These are phyloP conservation scores for Eupelmus urozonus DNA, from an alignment of 2,888 invertebrate genomes.

Conservation along the genomic window DNA sequence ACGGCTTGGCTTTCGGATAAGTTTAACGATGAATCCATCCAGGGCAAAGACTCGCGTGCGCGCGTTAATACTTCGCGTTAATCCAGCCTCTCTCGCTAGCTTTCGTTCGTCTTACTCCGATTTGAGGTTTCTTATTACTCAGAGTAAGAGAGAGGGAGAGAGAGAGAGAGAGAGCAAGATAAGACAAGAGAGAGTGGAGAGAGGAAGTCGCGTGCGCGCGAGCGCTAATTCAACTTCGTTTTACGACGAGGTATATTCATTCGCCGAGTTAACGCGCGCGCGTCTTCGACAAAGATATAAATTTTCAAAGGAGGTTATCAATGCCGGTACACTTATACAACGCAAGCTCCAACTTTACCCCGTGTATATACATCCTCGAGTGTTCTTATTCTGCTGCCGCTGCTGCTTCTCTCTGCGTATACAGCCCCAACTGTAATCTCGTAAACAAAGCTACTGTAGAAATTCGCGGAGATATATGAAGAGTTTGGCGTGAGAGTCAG, in stretches of 20 bases:
- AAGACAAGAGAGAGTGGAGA: constrained; percentile 8
- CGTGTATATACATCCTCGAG: too few species aligned
- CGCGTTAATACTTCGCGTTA: constrained; percentile 34
- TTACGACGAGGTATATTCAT: constrained; percentile 49
- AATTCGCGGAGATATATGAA: too few species aligned
- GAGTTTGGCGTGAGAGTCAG: too few species aligned
- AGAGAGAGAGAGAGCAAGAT: neutral
- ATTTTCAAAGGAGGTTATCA: constrained; percentile 40
- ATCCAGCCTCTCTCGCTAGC: constrained; percentile 13
- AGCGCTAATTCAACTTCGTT: constrained; percentile 47
- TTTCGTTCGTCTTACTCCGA: neutral
- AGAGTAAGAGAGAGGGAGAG: neutral
- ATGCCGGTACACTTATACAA: constrained; percentile 10
- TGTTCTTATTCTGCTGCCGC: too few species aligned
- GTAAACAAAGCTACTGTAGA: too few species aligned
- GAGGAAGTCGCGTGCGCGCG: neutral
- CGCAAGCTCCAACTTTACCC: too few species aligned
- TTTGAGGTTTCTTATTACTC: neutral
- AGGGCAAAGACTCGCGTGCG: constrained; percentile 13
- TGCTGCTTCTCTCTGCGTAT: too few species aligned
- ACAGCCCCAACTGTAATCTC: too few species aligned
- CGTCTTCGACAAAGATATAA: constrained; percentile 41
- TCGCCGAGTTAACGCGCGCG: constrained; percentile 19
- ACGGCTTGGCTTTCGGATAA: constrained; percentile 36
- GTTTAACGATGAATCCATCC: constrained; percentile 49